A percentile compares a stretch with the other conserved stretches of the same genome.
phyloP scores from a whole-genome alignment of 2,797 vertebrate species.

The Cossypha heuglini region DNA sequence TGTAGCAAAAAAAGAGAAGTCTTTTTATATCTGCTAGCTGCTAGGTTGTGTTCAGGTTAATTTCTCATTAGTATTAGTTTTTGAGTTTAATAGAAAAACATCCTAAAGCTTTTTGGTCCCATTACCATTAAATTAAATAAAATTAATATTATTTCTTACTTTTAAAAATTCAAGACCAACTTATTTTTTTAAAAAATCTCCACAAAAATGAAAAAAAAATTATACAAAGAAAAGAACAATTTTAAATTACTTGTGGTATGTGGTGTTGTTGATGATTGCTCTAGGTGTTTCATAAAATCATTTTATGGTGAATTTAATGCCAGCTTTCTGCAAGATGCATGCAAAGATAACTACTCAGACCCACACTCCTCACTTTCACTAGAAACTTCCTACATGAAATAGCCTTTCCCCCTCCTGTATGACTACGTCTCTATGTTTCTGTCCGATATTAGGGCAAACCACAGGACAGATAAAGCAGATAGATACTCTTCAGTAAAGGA shows the following conservation, averaged over 20 bases:
- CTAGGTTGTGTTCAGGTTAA: background rate
- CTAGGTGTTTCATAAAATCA: background rate
- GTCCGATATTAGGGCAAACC: background rate
- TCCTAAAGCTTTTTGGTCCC: background rate
- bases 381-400: background rate
- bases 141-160: background rate
- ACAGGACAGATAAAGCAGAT: accelerated
- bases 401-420: background rate
- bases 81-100: background rate
- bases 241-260: background rate
- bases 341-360: background rate
- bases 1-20: background rate
- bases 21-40: background rate
- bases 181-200: background rate
- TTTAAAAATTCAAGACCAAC: background rate
- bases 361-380: background rate
- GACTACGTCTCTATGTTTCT: background rate
- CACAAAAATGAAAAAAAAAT: background rate
- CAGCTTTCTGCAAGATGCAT: background rate
- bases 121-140: background rate
- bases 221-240: background rate
- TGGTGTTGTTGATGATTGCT: background rate
- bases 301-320: background rate
- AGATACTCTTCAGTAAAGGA: background rate
- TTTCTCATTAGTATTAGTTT: background rate